phyloP scores from a whole-genome alignment of 2,113 vertebrate genomes.

The Lamprotornis superbus region DNA sequence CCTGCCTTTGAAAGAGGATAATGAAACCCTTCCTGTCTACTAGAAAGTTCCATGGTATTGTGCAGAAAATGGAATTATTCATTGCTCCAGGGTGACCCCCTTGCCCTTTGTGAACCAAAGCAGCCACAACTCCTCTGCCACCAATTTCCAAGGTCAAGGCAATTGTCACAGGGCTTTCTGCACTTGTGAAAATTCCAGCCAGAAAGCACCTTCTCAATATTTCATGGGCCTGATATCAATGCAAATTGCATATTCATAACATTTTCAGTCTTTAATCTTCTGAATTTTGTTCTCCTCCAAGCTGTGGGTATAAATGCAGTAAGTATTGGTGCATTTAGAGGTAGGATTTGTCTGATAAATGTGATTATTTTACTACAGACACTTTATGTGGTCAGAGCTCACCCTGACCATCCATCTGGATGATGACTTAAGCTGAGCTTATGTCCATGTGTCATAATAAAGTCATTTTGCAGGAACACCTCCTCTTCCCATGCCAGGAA shows the following conservation, averaged over 20 bases:
- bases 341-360: neutral
- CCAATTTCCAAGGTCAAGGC: neutral
- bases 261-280: neutral
- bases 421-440: neutral
- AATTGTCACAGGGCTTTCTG: neutral
- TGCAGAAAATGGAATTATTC: neutral
- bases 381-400: fast-evolving
- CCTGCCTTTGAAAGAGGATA: neutral
- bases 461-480: neutral
- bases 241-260: neutral
- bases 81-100: neutral
- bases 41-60: neutral
- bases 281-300: neutral
- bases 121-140: neutral
- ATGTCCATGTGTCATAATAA: neutral
- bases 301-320: neutral
- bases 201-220: neutral
- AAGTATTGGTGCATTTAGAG: neutral
- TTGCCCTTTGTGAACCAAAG: neutral
- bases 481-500: neutral
- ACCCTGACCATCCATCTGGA: neutral
- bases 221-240: neutral
- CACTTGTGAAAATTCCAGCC: neutral
- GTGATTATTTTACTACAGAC: neutral
- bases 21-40: neutral